Evolutionary conservation across 2,888 invertebrate genomes (phyloP).

Genomic region (Philaethria dido): DNA sequence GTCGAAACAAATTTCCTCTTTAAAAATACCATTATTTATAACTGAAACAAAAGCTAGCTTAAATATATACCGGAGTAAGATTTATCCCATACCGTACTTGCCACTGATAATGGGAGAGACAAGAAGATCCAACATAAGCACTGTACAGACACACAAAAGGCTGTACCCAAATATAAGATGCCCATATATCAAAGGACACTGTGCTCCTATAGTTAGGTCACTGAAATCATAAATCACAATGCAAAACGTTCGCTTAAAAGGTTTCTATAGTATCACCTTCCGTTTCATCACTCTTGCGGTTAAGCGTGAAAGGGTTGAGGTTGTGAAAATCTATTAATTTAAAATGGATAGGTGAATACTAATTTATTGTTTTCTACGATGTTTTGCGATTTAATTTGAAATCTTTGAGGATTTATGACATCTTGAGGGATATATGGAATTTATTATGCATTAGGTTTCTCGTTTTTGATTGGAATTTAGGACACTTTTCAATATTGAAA

Average conservation of each 20-base stretch:
- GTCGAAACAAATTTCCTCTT: no score
- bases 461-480: no score
- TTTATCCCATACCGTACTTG: no score
- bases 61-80: no score
- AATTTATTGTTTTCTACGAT: background rate
- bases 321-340: slow-evolving; percentile 1
- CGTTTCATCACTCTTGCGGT: slow-evolving; percentile 1
- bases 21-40: no score
- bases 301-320: background rate
- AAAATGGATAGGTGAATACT: background rate
- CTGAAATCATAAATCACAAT: slow-evolving; percentile 10
- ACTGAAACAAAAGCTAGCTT: no score
- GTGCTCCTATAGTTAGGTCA: background rate
- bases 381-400: no score
- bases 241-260: slow-evolving; percentile 14
- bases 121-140: background rate
- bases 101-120: background rate
- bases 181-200: background rate
- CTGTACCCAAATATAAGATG: background rate
- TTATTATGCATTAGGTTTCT: no score
- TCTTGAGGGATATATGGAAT: no score
- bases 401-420: no score
- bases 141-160: no score
- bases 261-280: slow-evolving; percentile 19
- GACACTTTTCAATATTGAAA: no score